A percentile compares a stretch with the other conserved stretches of the same genome.
These are phyloP conservation scores for Formicarius rufipectus DNA, from an alignment of 2,113 vertebrate genomes.

Conservation along the genomic window DNA sequence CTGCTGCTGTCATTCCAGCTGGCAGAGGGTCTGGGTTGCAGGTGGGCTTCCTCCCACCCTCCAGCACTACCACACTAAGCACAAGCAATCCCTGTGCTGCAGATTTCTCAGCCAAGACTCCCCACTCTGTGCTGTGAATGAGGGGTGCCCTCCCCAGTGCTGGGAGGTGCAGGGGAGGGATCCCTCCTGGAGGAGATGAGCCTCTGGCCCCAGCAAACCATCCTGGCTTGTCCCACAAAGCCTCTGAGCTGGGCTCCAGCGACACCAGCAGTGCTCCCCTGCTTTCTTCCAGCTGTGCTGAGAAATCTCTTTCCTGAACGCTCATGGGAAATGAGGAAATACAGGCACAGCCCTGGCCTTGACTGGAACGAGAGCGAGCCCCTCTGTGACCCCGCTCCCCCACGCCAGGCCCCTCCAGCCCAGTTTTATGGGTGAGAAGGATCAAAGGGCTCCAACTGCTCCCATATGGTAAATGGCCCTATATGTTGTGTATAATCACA, in stretches of 20 bases:
- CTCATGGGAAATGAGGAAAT: slow-evolving; percentile 36
- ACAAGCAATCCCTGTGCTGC: fast-evolving
- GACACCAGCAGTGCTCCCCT: not conserved
- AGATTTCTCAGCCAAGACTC: not conserved
- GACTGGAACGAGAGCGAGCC: not conserved
- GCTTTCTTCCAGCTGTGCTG: slow-evolving; percentile 24
- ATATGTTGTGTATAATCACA: not conserved
- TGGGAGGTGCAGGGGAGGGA: fast-evolving
- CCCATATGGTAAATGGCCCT: slow-evolving; percentile 41
- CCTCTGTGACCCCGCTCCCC: not conserved
- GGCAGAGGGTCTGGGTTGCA: not conserved
- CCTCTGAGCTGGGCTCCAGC: not conserved
- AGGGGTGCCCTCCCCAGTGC: not conserved
- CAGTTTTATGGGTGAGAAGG: slow-evolving; percentile 10
- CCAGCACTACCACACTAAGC: not conserved
- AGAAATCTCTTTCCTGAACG: not conserved
- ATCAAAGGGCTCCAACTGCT: slow-evolving; percentile 49
- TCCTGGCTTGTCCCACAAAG: not conserved
- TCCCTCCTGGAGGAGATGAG: not conserved
- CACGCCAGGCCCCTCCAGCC: not conserved
- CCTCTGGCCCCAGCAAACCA: not conserved
- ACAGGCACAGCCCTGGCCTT: not conserved
- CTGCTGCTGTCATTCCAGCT: not conserved
- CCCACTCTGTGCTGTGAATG: fast-evolving
- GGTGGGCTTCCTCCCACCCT: not conserved